phyloP scores from a whole-genome alignment of 2,888 invertebrate species.

The Drosophila meridiana region DNA sequence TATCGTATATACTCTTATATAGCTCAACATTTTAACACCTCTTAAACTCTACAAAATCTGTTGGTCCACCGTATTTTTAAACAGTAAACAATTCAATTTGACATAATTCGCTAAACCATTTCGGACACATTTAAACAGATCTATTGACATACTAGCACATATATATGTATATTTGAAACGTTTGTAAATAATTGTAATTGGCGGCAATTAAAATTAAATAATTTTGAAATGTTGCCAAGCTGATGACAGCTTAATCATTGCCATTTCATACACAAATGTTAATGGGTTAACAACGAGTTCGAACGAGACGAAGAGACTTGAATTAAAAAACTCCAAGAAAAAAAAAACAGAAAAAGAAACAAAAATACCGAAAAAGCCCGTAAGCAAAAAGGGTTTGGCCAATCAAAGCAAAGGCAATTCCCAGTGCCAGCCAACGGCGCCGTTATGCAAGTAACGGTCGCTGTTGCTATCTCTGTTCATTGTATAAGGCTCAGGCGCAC shows the following conservation, averaged over 20 bases:
- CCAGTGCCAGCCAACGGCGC: conserved; percentile 31
- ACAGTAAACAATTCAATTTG: background rate
- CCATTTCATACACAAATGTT: conserved; percentile 34
- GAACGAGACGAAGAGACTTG: conserved; percentile 13
- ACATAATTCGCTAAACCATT: conserved; percentile 1
- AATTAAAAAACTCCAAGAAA: background rate
- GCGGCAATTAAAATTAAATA: conserved; percentile 25
- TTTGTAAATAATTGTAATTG: conserved; percentile 23
- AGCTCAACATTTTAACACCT: background rate
- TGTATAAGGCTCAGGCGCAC: conserved; percentile 57
- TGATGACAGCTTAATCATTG: conserved; percentile 52
- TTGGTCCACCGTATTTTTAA: background rate
- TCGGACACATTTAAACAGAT: background rate
- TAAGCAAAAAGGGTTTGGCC: conserved; percentile 50
- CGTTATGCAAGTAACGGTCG: conserved; percentile 51
- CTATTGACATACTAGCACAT: conserved; percentile 5
- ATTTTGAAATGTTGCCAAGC: conserved; percentile 25
- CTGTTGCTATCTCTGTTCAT: conserved; percentile 38
- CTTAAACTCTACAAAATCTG: background rate
- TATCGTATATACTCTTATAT: background rate
- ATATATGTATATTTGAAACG: background rate
- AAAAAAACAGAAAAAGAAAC: background rate
- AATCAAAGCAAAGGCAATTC: conserved; percentile 31
- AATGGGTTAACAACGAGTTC: conserved; percentile 51
- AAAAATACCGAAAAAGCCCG: conserved; percentile 9